Percentiles rank a stretch among this genome's conserved stretches.
Evolutionary conservation across 2,797 vertebrate genomes (phyloP).

Genomic region (Pelodytes ibericus): DNA sequence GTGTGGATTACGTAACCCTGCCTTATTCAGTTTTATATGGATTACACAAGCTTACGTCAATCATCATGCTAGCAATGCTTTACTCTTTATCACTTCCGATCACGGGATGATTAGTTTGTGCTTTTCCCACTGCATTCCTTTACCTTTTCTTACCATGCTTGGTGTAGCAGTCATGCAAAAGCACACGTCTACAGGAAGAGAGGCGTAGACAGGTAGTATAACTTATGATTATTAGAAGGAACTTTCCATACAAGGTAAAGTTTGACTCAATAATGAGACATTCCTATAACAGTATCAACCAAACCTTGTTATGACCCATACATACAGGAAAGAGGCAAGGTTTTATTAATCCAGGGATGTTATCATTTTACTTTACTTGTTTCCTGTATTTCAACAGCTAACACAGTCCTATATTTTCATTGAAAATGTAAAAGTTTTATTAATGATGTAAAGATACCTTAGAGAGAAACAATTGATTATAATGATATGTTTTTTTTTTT

Average conservation of each 20-base stretch:
- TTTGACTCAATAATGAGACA: neutral
- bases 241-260: constrained; percentile 14
- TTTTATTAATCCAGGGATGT: too few relatives aligned
- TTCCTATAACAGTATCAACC: too few relatives aligned
- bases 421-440: too few relatives aligned
- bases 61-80: constrained; percentile 7
- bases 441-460: too few relatives aligned
- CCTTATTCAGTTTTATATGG: constrained; percentile 4
- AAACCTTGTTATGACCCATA: too few relatives aligned
- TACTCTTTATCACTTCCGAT: constrained; percentile 19
- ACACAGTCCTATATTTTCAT: too few relatives aligned
- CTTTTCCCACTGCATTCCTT: constrained; percentile 31
- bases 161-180: constrained; percentile 15
- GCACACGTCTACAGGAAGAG: constrained; percentile 31
- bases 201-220: neutral
- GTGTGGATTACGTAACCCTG: neutral
- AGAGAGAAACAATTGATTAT: too few relatives aligned
- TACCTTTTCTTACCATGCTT: neutral
- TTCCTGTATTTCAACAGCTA: too few relatives aligned
- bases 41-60: constrained; percentile 30
- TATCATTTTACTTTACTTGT: too few relatives aligned
- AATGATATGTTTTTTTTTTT: too few relatives aligned
- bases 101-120: constrained; percentile 15
- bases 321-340: too few relatives aligned
- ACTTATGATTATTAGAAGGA: neutral